These are phyloP conservation scores for Galago senegalensis DNA, from an alignment of 2,797 vertebrate species.

Conservation along the genomic window DNA sequence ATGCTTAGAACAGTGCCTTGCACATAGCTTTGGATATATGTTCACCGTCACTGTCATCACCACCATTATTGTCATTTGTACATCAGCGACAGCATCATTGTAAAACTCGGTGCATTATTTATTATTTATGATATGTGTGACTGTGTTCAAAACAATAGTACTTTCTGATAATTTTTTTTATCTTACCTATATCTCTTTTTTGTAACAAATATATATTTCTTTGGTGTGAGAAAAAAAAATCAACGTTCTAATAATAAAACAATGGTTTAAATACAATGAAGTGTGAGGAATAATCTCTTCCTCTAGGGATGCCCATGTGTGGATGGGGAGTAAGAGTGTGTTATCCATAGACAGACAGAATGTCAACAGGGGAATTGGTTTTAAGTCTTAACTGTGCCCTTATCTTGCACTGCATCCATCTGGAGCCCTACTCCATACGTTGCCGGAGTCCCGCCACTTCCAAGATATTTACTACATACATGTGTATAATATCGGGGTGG, in stretches of 20 bases:
- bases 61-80: background rate
- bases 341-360: constrained; percentile 6
- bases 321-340: background rate
- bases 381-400: background rate
- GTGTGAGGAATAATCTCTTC: constrained; percentile 19
- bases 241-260: constrained; percentile 42
- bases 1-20: background rate
- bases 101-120: background rate
- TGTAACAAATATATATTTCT: constrained; percentile 5
- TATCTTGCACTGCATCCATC: background rate
- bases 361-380: background rate
- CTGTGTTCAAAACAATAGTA: background rate
- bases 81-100: background rate
- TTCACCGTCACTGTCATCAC: background rate
- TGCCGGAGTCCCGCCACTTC: background rate
- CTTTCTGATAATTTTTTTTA: constrained; percentile 38
- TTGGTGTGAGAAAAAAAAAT: constrained; percentile 41
- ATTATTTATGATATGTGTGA: background rate
- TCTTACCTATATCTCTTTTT: background rate
- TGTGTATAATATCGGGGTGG: no score
- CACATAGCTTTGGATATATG: background rate
- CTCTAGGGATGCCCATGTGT: background rate
- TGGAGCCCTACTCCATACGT: background rate
- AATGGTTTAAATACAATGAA: background rate
- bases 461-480: no score